A percentile compares a stretch with the other conserved stretches of the same genome.
These are phyloP conservation scores for Monochamus alternatus DNA, from an alignment of 2,888 invertebrate genomes.

Conservation along the genomic window DNA sequence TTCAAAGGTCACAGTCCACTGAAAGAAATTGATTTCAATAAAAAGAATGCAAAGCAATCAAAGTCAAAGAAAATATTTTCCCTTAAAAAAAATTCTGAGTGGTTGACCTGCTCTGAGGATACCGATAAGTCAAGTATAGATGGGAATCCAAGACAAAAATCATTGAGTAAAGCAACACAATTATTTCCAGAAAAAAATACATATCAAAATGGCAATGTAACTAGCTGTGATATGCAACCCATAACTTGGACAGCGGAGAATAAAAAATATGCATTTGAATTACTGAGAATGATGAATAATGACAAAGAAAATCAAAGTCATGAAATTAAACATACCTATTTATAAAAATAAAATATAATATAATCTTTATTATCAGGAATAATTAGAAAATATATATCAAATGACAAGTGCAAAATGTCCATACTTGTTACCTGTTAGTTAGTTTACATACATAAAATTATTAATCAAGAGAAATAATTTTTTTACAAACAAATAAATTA, in stretches of 20 bases:
- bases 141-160: slow-evolving; percentile 16
- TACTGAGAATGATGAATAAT: slow-evolving; percentile 65
- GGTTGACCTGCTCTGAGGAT: slow-evolving; percentile 49
- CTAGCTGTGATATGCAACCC: slow-evolving; percentile 43
- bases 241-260: slow-evolving; percentile 66
- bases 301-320: slow-evolving; percentile 53
- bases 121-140: slow-evolving; percentile 38
- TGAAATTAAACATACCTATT: slow-evolving; percentile 63
- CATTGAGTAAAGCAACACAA: slow-evolving; percentile 39
- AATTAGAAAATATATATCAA: no score
- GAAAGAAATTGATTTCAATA: slow-evolving; percentile 61
- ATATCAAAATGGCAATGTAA: slow-evolving; percentile 34
- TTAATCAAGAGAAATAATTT: no score
- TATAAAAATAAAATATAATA: slow-evolving; percentile 50
- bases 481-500: no score
- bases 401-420: no score
- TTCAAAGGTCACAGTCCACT: slow-evolving; percentile 68
- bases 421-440: no score
- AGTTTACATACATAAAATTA: no score
- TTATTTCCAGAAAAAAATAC: slow-evolving; percentile 44
- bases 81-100: slow-evolving; percentile 36
- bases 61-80: slow-evolving; percentile 42
- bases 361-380: no score
- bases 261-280: slow-evolving; percentile 67
- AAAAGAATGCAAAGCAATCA: slow-evolving; percentile 45